These are phyloP conservation scores for Conchocele bisecta DNA, from an alignment of 2,888 invertebrate genomes.

Conservation along the genomic window DNA sequence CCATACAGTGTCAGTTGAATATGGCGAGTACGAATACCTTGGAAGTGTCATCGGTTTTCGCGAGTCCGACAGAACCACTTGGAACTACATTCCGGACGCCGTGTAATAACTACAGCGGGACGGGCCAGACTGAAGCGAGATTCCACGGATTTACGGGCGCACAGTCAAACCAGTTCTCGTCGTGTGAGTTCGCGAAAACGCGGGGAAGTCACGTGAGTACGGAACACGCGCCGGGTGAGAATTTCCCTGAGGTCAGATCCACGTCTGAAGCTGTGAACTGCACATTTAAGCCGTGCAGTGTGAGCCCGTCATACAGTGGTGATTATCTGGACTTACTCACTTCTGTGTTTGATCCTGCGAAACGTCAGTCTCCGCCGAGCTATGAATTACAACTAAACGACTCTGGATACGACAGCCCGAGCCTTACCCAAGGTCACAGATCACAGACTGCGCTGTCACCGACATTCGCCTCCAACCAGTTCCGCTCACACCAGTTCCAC, in stretches of 20 bases:
- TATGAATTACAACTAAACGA: slow-evolving; percentile 41
- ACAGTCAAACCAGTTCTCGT: neutral
- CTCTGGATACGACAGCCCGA: slow-evolving; percentile 55
- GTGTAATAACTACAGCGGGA: neutral
- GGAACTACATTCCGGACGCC: neutral
- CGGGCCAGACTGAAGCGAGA: neutral
- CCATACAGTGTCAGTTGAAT: slow-evolving; percentile 57
- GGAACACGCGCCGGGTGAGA: neutral
- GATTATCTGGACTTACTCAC: too few species aligned
- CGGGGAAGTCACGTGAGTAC: neutral
- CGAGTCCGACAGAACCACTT: neutral
- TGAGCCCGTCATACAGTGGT: too few species aligned
- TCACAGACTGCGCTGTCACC: too few species aligned
- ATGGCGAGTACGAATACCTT: slow-evolving; percentile 42
- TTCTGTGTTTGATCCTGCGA: too few species aligned
- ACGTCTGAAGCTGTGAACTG: neutral
- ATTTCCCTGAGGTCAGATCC: neutral
- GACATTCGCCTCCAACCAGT: too few species aligned
- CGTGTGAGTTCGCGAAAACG: slow-evolving; percentile 18
- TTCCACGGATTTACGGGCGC: too few species aligned
- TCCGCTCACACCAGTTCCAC: neutral
- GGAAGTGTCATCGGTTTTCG: slow-evolving; percentile 21
- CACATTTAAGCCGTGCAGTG: too few species aligned
- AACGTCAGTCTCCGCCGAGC: neutral
- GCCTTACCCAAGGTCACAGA: neutral